These are phyloP conservation scores for Syrista parreyssii DNA, from an alignment of 2,888 invertebrate genomes.

Conservation along the genomic window DNA sequence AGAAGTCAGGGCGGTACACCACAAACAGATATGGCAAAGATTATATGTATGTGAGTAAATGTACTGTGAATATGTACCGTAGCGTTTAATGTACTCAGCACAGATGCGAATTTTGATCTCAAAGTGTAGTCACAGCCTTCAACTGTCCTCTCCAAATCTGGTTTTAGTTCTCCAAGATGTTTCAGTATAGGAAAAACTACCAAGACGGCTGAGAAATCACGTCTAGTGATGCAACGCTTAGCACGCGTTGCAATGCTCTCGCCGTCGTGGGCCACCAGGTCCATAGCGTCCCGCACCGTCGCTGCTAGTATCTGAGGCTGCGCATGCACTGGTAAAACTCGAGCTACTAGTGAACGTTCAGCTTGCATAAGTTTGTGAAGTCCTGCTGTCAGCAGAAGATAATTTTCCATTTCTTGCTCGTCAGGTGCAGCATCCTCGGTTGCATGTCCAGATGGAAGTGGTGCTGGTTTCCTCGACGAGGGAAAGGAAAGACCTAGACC, in stretches of 20 bases:
- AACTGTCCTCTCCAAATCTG: conserved; percentile 83
- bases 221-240: conserved; percentile 79
- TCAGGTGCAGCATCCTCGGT: conserved; percentile 67
- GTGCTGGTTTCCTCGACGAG: conserved; percentile 69
- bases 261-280: conserved; percentile 86
- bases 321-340: conserved; percentile 84
- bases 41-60: not conserved
- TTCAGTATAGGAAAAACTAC: conserved; percentile 86
- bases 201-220: conserved; percentile 83
- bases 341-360: conserved; percentile 85
- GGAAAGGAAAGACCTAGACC: conserved; percentile 78
- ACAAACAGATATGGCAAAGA: too few relatives aligned
- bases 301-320: conserved; percentile 86
- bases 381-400: conserved; percentile 84
- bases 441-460: conserved; percentile 48
- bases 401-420: conserved; percentile 87
- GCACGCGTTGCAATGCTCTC: conserved; percentile 84
- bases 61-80: conserved; percentile 70
- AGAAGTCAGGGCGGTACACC: not conserved
- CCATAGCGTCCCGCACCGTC: conserved; percentile 86
- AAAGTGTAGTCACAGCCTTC: conserved; percentile 78
- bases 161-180: conserved; percentile 80
- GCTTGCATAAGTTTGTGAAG: conserved; percentile 88
- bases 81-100: conserved; percentile 78
- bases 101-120: conserved; percentile 78